Base-by-base conservation (phyloP, 2,888 invertebrate genomes). In the Drosophila austrosaltans region DNA sequence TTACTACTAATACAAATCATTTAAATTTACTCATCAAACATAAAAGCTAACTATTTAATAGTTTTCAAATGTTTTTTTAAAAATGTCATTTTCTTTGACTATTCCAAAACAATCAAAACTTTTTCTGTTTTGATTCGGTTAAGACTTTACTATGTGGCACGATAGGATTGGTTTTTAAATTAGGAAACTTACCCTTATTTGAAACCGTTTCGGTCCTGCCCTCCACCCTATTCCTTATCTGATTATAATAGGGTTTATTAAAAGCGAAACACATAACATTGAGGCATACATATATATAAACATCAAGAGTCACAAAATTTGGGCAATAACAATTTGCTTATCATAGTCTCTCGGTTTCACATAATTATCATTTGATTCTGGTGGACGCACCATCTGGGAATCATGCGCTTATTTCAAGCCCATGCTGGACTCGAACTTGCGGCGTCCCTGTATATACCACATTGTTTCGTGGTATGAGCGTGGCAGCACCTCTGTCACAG, bases 401-500 rank as follows among this genome's bases (percentile, higher is more conserved):
- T 53, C 62, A 67, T 2, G 48, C 30, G 20, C 54, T 40, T 66
- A 66, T 7, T 72, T 76, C 0, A 84, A 58, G 0, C 70, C 71
- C 68, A 67, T 75, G 32, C 93, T 92, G 59, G 93, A 91, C 53
- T 93, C 91, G 77, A 93, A 94, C 81, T 94, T 94, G 72, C 94
- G 90, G 62, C 94, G 92, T 3, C 94, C 94, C 78, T 94, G 94
- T 54, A 94, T 89, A 78, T 93, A 94, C 91, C 94, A 92, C 93
- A 94, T 93, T 75, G 95, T 94, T 80, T 96, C 96, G 82, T 95
- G 94, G 88, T 96, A 96, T 0, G 95, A 94, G 66, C 93, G 93
- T 3, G 96, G 96, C 67, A 95, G 89, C 32, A 96, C 94, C 75
- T 93, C 91, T 0, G 93, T 90, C 1, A 94, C 94, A 2, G 92